A percentile compares a stretch with the other conserved stretches of the same genome.
These are phyloP conservation scores for Orientallactaga sibirica DNA, from an alignment of 2,797 vertebrate genomes.

Conservation along the genomic window DNA sequence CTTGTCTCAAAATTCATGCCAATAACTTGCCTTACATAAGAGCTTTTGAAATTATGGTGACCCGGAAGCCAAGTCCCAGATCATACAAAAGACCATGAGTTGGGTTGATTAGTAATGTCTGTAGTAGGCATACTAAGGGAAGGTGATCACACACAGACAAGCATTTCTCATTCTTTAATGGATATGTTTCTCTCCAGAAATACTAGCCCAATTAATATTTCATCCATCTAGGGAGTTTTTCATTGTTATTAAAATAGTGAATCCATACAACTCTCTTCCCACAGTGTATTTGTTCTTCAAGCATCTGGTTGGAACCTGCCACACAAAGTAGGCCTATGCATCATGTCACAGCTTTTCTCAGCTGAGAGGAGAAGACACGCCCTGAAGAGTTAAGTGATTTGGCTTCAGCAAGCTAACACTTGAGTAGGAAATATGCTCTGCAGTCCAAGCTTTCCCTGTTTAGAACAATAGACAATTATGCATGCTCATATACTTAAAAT, in stretches of 20 bases:
- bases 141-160: neutral
- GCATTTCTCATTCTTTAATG: constrained; percentile 34
- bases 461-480: neutral
- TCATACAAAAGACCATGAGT: neutral
- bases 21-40: neutral
- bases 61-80: neutral
- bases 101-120: constrained; percentile 26
- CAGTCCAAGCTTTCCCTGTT: constrained; percentile 24
- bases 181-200: constrained; percentile 37
- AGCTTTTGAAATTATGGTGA: neutral
- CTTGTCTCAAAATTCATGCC: neutral
- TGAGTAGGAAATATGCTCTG: neutral
- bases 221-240: neutral
- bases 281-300: constrained; percentile 18
- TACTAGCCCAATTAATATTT: constrained; percentile 3
- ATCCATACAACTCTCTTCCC: constrained; percentile 37
- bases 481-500: neutral
- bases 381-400: neutral
- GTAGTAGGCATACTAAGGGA: neutral
- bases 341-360: neutral
- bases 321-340: neutral
- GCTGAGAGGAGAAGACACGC: neutral
- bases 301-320: neutral
- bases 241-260: constrained; percentile 52
- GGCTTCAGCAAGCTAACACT: neutral